phyloP scores from a whole-genome alignment of 2,888 invertebrate genomes.

The Crocallis elinguaria region DNA sequence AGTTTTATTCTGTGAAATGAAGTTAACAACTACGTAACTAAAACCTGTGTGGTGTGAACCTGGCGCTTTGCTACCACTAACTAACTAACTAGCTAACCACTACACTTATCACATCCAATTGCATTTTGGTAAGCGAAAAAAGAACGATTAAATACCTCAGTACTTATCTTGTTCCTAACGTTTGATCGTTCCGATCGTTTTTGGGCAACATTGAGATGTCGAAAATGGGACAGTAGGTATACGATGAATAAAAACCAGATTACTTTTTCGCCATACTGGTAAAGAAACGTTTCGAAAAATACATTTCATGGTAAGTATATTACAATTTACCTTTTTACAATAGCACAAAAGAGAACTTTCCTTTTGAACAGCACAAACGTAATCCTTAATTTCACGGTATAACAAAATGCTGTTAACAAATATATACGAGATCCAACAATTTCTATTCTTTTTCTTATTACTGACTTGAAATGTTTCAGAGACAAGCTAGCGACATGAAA shows the following conservation, averaged over 20 bases:
- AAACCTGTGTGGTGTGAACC: no score
- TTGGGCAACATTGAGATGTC: no score
- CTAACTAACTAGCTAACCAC: no score
- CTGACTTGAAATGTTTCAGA: slow-evolving; percentile 10
- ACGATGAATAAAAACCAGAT: background rate
- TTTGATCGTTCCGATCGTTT: no score
- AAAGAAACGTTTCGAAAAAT: background rate
- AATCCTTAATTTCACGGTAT: slow-evolving; percentile 11
- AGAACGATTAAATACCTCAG: no score
- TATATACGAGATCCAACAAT: slow-evolving; percentile 9
- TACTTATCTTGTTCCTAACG: no score
- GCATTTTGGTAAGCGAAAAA: no score
- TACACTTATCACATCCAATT: no score
- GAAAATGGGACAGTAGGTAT: no score
- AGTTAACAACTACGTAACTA: no score
- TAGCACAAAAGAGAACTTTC: slow-evolving; percentile 6
- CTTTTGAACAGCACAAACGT: slow-evolving; percentile 9
- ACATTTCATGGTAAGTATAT: background rate
- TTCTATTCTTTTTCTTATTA: slow-evolving; percentile 5
- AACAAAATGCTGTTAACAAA: slow-evolving; percentile 8
- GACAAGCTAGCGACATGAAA: slow-evolving; percentile 9
- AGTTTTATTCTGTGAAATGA: no score
- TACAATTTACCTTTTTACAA: slow-evolving; percentile 12
- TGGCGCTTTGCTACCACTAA: no score
- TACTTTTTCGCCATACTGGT: background rate